A percentile compares a stretch with the other conserved stretches of the same genome.
Conservation (phyloP, 2,113 vertebrate species). For the Lanius ludovicianus region DNA sequence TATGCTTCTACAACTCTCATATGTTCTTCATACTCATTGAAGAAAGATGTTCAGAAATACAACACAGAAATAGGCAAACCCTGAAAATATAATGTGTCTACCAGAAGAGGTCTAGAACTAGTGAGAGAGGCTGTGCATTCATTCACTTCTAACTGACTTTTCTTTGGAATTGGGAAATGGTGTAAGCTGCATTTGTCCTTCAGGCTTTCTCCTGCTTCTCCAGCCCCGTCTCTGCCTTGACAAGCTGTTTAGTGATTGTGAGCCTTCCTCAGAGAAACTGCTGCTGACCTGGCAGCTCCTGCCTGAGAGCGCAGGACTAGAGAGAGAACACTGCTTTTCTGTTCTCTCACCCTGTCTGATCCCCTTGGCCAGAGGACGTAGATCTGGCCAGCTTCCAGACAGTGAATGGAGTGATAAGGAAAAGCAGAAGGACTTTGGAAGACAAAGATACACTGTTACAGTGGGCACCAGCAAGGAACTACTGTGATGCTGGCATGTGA, state of each 20-base stretch:
- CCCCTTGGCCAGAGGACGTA: background rate
- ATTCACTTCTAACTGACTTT: background rate
- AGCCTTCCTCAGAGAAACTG: background rate
- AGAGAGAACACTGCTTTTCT: background rate
- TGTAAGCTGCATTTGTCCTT: background rate
- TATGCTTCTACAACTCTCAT: background rate
- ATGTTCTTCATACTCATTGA: background rate
- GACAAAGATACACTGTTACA: background rate
- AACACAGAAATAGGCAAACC: background rate
- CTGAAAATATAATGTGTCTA: background rate
- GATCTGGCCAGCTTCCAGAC: background rate
- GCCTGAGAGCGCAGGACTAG: background rate
- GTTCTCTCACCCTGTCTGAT: background rate
- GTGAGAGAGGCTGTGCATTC: background rate
- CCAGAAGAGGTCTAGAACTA: background rate
- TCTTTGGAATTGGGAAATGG: background rate
- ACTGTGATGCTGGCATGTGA: fast-evolving
- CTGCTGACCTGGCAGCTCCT: background rate
- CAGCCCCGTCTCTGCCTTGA: background rate
- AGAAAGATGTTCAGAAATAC: background rate
- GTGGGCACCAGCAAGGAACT: background rate
- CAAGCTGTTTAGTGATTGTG: background rate
- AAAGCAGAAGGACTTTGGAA: background rate
- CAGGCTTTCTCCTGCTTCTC: background rate
- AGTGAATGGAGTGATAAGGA: background rate